phyloP scores from a whole-genome alignment of 2,888 invertebrate genomes.

The Mactromeris polynyma region DNA sequence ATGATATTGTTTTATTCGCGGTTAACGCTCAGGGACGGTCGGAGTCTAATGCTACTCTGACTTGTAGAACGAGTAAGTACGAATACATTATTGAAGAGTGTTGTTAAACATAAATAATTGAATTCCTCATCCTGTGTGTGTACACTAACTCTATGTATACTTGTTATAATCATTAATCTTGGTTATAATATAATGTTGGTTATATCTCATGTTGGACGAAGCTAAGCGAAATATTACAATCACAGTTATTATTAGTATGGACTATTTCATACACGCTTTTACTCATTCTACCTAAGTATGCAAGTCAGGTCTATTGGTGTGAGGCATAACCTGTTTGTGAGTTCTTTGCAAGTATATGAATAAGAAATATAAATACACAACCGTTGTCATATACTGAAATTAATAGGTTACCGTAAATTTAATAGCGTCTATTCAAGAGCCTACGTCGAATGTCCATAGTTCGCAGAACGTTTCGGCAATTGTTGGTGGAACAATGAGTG shows the following conservation, averaged over 20 bases:
- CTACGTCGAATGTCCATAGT: neutral
- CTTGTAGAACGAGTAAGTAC: neutral
- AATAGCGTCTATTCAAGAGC: neutral
- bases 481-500: neutral
- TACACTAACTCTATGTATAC: neutral
- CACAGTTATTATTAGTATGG: no score
- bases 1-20: neutral
- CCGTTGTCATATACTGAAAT: neutral
- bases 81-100: no score
- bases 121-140: no score
- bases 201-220: neutral
- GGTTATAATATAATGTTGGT: neutral
- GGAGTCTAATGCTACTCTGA: no score
- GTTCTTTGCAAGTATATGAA: no score
- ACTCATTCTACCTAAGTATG: no score
- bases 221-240: no score
- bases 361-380: neutral
- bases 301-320: no score
- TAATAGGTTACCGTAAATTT: neutral
- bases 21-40: neutral
- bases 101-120: no score
- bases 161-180: neutral
- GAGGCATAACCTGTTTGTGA: no score
- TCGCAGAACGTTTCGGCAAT: neutral
- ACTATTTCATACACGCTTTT: no score